These are phyloP conservation scores for Poliocrania exsul DNA, from an alignment of 2,797 vertebrate species.

Conservation along the genomic window DNA sequence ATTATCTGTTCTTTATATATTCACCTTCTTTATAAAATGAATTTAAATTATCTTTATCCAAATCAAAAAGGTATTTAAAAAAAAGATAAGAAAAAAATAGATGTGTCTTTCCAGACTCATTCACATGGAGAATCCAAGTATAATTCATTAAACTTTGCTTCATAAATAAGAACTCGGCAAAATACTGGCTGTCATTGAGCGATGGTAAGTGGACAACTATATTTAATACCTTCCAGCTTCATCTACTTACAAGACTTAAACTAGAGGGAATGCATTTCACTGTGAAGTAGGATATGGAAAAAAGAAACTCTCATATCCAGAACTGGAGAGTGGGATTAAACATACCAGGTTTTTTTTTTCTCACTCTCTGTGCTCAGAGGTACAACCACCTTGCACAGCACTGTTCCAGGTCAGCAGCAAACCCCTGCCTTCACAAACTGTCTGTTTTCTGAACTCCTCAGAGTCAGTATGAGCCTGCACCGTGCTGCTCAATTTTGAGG, in stretches of 20 bases:
- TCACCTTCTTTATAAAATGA: conserved; percentile 6
- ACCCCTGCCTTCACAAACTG: not conserved
- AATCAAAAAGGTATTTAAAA: not conserved
- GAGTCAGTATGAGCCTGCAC: too few species aligned
- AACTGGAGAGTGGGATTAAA: not conserved
- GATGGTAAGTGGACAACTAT: not conserved
- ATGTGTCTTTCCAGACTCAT: not conserved
- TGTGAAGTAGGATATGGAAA: not conserved
- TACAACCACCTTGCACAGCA: accelerated
- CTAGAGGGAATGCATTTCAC: not conserved
- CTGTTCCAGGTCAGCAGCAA: not conserved
- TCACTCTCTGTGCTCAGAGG: not conserved
- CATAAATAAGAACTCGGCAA: not conserved
- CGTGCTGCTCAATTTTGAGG: not conserved
- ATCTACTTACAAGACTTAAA: not conserved
- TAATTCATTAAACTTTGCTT: not conserved
- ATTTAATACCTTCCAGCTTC: not conserved
- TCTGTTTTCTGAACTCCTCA: not conserved
- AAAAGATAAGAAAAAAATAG: not conserved
- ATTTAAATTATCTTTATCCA: not conserved
- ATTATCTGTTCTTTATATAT: conserved; percentile 9
- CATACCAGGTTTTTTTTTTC: not conserved
- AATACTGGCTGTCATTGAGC: not conserved
- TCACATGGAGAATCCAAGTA: not conserved
- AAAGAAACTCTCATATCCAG: not conserved